Conservation (phyloP, 2,888 invertebrate species). For the Peribatodes rhomboidaria region DNA sequence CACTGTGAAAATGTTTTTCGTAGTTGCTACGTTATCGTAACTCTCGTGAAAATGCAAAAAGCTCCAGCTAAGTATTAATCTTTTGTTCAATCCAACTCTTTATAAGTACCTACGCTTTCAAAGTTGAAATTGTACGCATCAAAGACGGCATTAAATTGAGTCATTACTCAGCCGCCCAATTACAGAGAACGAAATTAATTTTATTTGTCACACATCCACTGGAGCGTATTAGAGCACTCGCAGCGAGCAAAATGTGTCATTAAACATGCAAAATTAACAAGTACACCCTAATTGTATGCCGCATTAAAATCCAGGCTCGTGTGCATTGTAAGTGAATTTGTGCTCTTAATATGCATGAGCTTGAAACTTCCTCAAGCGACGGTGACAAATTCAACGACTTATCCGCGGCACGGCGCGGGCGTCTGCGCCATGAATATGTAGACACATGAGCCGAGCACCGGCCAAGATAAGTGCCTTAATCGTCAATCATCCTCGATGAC, state of each 20-base stretch:
- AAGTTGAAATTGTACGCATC: slow-evolving; percentile 21
- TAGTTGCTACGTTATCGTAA: background rate
- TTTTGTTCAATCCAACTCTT: slow-evolving; percentile 4
- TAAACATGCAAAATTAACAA: slow-evolving; percentile 62
- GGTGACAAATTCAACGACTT: slow-evolving; percentile 75
- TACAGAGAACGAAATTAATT: slow-evolving; percentile 35
- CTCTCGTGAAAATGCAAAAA: background rate
- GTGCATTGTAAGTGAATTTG: slow-evolving; percentile 81
- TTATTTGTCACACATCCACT: slow-evolving; percentile 34
- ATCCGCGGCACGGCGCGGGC: slow-evolving; percentile 66
- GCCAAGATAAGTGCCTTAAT: slow-evolving; percentile 59
- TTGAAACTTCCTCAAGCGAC: slow-evolving; percentile 68
- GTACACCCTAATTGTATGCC: slow-evolving; percentile 64
- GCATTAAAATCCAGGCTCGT: slow-evolving; percentile 64
- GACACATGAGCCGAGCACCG: slow-evolving; percentile 57
- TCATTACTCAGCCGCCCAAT: slow-evolving; percentile 22
- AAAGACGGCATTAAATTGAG: slow-evolving; percentile 25
- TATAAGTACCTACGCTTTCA: background rate
- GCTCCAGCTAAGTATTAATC: background rate
- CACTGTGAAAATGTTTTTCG: slow-evolving; percentile 7
- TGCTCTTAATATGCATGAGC: slow-evolving; percentile 80
- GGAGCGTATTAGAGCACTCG: slow-evolving; percentile 22
- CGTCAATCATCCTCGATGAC: slow-evolving; percentile 50
- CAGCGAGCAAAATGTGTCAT: slow-evolving; percentile 46
- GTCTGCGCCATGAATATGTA: slow-evolving; percentile 75